Evolutionary conservation across 2,113 vertebrate genomes (phyloP).

Genomic region (Chloropsis cyanopogon): DNA sequence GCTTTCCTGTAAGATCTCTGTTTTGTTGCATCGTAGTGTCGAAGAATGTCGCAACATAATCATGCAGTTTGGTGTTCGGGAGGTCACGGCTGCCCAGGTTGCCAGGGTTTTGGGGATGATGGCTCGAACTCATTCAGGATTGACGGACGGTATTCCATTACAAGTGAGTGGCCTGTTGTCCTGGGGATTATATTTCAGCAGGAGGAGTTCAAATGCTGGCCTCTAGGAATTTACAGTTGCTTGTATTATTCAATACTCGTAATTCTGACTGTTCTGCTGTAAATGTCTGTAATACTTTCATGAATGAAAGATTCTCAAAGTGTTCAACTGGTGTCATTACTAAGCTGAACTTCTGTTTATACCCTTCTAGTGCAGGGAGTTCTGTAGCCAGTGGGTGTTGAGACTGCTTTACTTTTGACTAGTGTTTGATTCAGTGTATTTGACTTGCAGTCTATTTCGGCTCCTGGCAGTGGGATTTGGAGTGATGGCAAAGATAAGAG

Average conservation of each 20-base stretch:
- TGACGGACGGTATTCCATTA: slow-evolving; percentile 92
- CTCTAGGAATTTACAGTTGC: background rate
- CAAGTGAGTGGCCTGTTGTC: slow-evolving; percentile 76
- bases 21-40: slow-evolving; percentile 71
- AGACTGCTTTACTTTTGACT: background rate
- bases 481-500: slow-evolving; percentile 98
- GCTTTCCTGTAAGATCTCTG: background rate
- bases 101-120: slow-evolving; percentile 98
- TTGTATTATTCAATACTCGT: background rate
- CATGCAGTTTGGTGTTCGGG: slow-evolving; percentile 93
- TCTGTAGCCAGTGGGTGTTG: background rate
- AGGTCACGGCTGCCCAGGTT: slow-evolving; percentile 96
- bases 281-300: background rate
- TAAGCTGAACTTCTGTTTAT: background rate
- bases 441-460: slow-evolving; percentile 88
- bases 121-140: slow-evolving; percentile 94
- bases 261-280: background rate
- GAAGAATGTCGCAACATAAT: slow-evolving; percentile 99
- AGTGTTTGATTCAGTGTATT: background rate
- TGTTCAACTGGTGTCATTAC: background rate
- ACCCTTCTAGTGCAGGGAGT: background rate
- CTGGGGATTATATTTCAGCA: background rate
- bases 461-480: slow-evolving; percentile 97
- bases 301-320: background rate
- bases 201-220: background rate